Base-by-base conservation (phyloP, 1,140 invertebrate genomes). In the Micrasema minimum region DNA sequence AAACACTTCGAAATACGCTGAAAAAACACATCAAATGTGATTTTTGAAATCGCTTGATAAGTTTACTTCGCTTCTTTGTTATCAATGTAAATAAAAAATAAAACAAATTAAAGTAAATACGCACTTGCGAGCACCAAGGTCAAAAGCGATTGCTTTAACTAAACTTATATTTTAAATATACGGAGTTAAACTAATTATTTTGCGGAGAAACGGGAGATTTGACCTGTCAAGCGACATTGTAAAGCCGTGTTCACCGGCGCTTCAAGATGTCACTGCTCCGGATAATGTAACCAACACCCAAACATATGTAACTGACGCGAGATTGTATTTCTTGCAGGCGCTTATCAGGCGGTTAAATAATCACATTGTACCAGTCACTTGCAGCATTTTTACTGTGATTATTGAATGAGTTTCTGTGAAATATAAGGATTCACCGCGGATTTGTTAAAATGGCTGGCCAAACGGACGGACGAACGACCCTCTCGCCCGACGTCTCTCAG, bases 11-110 rank as follows among this genome's bases (percentile, higher is more conserved):
- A 55, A 55, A 31, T 55, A 20, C 46, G 4, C 6, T 11, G n/a
- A n/a, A 48, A 48, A 48, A n/a, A 46, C n/a, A 16, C n/a, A 31
- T n/a, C 43, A 16, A 14, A n/a, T 14, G n/a, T 14, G n/a, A 51
- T 23, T 51, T 22, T 12, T n/a, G 7, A 18, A 51, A 51, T 51
- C 22, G 20, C n/a, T 51, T 45, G n/a, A 14, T 1, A 16, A 45
- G 43, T 45, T 35, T 57, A 57, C 37, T 57, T 35, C 35, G 37
- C 9, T 59, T 20, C 59, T 64, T 64, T 64, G 59, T 64, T 64
- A 64, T 64, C 41, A 45, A 46, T 64, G 59, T 64, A 64, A 64
- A 64, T 64, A 64, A 46, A 64, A 59, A 59, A 59, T 59, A 59
- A 31, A 31, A 31, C n/a, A n/a, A n/a, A n/a, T n/a, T n/a, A 31